Base-by-base conservation (phyloP, 2,113 vertebrate genomes). In the Cacatua alba region DNA sequence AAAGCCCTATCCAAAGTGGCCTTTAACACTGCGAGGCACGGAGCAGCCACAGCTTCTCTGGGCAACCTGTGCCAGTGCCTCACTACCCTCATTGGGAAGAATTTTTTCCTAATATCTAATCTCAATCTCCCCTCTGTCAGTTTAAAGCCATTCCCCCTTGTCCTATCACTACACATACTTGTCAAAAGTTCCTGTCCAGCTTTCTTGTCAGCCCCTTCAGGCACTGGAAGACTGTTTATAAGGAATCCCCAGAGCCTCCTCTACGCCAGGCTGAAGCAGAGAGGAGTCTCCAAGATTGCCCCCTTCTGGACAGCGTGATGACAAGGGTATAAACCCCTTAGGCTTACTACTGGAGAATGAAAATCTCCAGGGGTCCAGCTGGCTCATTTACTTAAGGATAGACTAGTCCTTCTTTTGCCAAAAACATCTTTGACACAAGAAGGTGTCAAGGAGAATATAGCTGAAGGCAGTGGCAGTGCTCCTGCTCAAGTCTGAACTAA, bases 241-340 rank as follows among this genome's bases (percentile, higher is more conserved):
- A 35, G 21, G 57, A 24, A 24, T 59, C 33, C 21, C 33, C 13
- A 59, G 33, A 35, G 33, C 21, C 33, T 59, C 57, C 57, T 24
- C 57, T 35, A 15, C 21, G 16, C 33, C n/a, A 35, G 21, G 33
- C n/a, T 59, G 41, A 81, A 39, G 26, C 3, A 59, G 41, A 72
- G 49, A 74, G 18, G 37, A 62, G 19, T 14, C 46, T 43, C n/a
- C 28, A 8, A 1, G 11, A 70, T 20, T 2, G 8, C 16, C 39
- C 49, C 29, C 75, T 33, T 9, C 19, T 0, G 1, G 19, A 17
- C 23, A 26, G 19, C 1, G 2, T 1, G 31, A 37, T 26, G 60
- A n/a, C 19, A 21, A 20, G 21, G 13, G 31, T 26, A 18, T 24
- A 31, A 39, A 7, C 17, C 59, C 41, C 44, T 64, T 14, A 46